Evolutionary conservation across 2,113 vertebrate species (phyloP).

Genomic region (Caranx ignobilis): DNA sequence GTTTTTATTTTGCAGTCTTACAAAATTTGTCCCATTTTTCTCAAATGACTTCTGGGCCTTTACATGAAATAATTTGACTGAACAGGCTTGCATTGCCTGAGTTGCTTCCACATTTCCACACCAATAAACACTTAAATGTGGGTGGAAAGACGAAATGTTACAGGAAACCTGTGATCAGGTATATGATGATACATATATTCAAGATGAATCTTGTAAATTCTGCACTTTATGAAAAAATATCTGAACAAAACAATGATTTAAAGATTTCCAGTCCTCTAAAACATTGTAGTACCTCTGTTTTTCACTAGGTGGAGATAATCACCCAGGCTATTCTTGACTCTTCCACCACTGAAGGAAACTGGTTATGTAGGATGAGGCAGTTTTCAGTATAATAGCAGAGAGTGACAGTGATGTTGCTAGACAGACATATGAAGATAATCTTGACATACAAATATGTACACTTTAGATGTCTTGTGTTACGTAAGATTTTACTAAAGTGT

Average conservation of each 20-base stretch:
- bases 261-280: background rate
- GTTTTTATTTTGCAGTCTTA: background rate
- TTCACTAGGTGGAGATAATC: slow-evolving; percentile 65
- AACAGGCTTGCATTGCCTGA: background rate
- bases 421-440: background rate
- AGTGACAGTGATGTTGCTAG: background rate
- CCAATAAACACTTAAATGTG: background rate
- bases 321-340: slow-evolving; percentile 3
- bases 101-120: background rate
- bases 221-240: background rate
- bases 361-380: background rate
- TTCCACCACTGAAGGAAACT: background rate
- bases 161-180: background rate
- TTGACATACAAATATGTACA: too few relatives aligned
- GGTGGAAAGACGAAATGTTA: background rate
- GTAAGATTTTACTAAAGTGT: slow-evolving; percentile 33
- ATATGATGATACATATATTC: background rate
- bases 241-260: background rate
- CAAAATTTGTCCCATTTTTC: background rate
- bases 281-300: slow-evolving; percentile 6
- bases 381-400: background rate
- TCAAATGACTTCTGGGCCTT: background rate
- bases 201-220: background rate
- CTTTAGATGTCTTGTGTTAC: background rate
- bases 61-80: background rate